These are phyloP conservation scores for Noctua janthe DNA, from an alignment of 2,888 invertebrate genomes.

Conservation along the genomic window DNA sequence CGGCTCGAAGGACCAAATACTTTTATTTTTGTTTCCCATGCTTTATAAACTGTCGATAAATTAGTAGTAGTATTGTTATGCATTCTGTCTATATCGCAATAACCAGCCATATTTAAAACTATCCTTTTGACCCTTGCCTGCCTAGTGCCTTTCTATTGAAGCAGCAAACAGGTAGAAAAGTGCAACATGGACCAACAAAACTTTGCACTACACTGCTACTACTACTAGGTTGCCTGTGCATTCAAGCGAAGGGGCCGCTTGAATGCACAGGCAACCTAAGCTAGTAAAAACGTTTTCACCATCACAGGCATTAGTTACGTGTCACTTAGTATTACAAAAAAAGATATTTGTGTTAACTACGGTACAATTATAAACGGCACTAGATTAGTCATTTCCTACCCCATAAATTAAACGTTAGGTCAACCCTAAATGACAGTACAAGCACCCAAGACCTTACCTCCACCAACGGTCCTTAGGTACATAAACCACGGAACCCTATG, in stretches of 20 bases:
- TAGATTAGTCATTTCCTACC: background rate
- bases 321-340: background rate
- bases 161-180: background rate
- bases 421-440: conserved; percentile 6
- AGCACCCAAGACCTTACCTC: background rate
- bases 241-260: background rate
- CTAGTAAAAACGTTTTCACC: background rate
- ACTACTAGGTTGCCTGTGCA: too few relatives aligned
- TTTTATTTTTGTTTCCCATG: background rate
- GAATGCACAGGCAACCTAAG: background rate
- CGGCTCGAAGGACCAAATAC: background rate
- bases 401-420: background rate
- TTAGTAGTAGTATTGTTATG: too few relatives aligned
- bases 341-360: background rate
- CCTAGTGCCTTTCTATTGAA: background rate
- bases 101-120: background rate
- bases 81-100: background rate
- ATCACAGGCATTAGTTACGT: background rate
- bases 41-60: background rate
- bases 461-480: conserved; percentile 11
- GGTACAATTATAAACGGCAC: background rate
- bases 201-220: too few relatives aligned
- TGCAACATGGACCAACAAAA: background rate
- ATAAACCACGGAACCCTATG: conserved; percentile 45
- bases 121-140: background rate